phyloP scores from a whole-genome alignment of 2,113 vertebrate species.

The Ciconia maguari region DNA sequence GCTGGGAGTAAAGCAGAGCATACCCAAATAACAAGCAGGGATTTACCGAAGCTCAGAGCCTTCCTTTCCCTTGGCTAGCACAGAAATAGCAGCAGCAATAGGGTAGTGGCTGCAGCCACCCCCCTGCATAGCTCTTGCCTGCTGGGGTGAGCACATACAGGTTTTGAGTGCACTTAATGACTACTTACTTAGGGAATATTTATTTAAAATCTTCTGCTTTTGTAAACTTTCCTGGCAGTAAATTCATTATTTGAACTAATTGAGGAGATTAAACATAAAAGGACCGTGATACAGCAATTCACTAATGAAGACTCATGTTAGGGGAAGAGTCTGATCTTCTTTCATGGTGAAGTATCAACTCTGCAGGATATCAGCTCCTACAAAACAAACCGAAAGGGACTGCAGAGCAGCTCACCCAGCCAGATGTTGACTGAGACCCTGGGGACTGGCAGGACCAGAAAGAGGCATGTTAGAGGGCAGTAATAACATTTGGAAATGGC shows the following conservation, averaged over 20 bases:
- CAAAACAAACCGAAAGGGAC: background rate
- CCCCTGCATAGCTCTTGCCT: background rate
- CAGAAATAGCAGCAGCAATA: background rate
- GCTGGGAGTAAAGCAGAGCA: background rate
- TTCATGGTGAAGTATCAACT: background rate
- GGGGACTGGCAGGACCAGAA: background rate
- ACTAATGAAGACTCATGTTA: background rate
- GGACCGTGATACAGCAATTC: background rate
- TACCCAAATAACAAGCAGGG: background rate
- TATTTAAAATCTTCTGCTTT: background rate
- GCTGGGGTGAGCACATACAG: background rate
- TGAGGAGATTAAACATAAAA: constrained; percentile 34
- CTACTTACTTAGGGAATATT: background rate
- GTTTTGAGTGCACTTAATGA: background rate
- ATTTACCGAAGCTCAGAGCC: background rate
- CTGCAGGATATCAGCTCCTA: background rate
- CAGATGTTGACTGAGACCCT: background rate
- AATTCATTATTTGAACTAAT: constrained; percentile 31
- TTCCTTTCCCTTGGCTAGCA: background rate
- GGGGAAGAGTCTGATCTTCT: background rate
- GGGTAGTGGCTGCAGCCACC: background rate
- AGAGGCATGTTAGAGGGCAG: background rate
- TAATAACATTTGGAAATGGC: background rate
- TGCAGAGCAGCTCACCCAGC: background rate
- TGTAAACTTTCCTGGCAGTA: constrained; percentile 36